Evolutionary conservation across 2,797 vertebrate genomes (phyloP), one percentile per base, ranked within the genome.

Genomic region (Aratinga solstitialis): DNA sequence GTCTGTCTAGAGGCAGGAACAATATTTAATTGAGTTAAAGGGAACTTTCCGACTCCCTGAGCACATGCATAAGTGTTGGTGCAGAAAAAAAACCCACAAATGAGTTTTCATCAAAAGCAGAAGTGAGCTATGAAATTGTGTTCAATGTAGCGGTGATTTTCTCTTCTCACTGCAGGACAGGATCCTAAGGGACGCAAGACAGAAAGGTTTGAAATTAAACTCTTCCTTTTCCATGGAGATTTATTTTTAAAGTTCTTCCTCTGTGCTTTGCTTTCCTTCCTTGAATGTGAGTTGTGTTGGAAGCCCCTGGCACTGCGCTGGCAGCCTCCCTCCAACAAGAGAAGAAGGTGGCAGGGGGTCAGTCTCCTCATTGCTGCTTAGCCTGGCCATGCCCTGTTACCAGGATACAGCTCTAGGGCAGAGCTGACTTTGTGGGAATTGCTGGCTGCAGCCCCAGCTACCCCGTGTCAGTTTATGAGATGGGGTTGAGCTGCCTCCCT

Each of bases 11-110:
- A 86, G 67, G 51, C 74, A 89, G 50, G 38, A 65, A 59, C 20
- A 69, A 11, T 84, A n/a, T 72, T 91, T 94, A 22, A 27, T 90
- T 69, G 54, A 32, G 43, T 81, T 79, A 42, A 90, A 56, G 58
- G 58, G 59, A 86, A 24, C 27, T 8, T 72, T 84, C 30, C 42
- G 0, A 1, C 69, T 90, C 74, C 51, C n/a, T 76, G 62, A 68
- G 27, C 59, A 73, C 43, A 63, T 1, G 2, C 17, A 47, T 84
- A 84, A 79, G 48, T 38, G 23, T 32, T 47, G 23, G 16, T 61
- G 59, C 40, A 76, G 63, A 34, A 73, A 68, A 77, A 56, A 65
- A 3, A 0, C 1, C 24, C 69, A 27, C 0, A 0, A 78, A 87
- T 68, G 40, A 69, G 12, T 88, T 79, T 76, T 83, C 88, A 63